Evolutionary conservation across 2,888 invertebrate species (phyloP).

Genomic region (Plemyria rubiginata): DNA sequence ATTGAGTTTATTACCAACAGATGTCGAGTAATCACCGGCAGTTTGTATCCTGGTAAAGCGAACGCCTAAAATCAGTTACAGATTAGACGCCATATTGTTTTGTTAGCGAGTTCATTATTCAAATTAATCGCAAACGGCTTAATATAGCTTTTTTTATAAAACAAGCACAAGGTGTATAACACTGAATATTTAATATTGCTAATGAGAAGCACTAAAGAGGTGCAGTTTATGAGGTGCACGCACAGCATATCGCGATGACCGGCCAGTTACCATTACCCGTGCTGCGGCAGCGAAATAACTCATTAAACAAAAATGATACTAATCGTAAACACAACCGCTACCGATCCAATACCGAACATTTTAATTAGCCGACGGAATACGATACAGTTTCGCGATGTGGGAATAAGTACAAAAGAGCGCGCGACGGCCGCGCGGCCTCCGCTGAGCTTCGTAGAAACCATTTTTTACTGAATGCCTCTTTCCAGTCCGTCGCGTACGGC

Average conservation of each 20-base stretch:
- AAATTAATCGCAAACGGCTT: constrained; percentile 20
- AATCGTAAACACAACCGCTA: constrained; percentile 67
- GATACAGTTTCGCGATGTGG: constrained; percentile 58
- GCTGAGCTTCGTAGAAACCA: constrained; percentile 59
- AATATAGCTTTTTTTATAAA: constrained; percentile 13
- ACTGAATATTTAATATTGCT: constrained; percentile 33
- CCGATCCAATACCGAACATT: constrained; percentile 74
- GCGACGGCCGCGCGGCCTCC: constrained; percentile 39
- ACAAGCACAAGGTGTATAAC: constrained; percentile 21
- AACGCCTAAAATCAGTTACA: constrained; percentile 26
- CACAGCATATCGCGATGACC: constrained; percentile 38
- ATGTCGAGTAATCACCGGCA: constrained; percentile 35
- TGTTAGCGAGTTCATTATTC: constrained; percentile 18
- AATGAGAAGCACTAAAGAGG: constrained; percentile 41
- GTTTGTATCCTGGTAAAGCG: constrained; percentile 38
- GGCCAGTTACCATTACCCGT: constrained; percentile 45
- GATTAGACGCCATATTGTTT: constrained; percentile 20
- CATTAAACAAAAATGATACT: constrained; percentile 80
- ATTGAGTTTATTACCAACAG: constrained; percentile 41
- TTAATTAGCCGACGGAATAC: constrained; percentile 71
- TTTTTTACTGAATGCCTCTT: constrained; percentile 58
- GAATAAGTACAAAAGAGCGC: constrained; percentile 50
- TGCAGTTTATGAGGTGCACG: constrained; percentile 36
- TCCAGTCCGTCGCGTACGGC: constrained; percentile 57
- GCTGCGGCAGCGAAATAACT: constrained; percentile 63